A percentile compares a stretch with the other conserved stretches of the same genome.
Evolutionary conservation across 2,113 vertebrate species (phyloP).

Genomic region (Hoplias malabaricus): DNA sequence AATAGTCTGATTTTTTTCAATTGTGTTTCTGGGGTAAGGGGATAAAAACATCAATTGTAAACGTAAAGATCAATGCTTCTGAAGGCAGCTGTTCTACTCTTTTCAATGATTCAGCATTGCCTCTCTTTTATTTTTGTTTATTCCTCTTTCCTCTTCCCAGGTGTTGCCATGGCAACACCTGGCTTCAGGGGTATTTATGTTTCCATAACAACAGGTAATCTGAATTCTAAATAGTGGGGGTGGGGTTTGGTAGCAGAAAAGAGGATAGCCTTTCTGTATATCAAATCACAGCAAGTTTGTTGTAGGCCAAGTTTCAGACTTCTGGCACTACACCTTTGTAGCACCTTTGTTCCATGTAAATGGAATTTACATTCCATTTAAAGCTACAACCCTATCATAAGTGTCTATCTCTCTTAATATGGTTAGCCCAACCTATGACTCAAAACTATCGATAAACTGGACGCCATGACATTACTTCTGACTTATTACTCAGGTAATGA

Average conservation of each 20-base stretch:
- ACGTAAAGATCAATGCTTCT: neutral
- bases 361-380: no score
- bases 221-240: slow-evolving; percentile 65
- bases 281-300: slow-evolving; percentile 28
- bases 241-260: slow-evolving; percentile 49
- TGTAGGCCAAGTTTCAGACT: neutral
- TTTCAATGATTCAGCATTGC: slow-evolving; percentile 70
- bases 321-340: neutral
- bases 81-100: slow-evolving; percentile 8
- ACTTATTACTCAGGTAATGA: neutral
- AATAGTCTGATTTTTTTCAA: no score
- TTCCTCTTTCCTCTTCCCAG: slow-evolving; percentile 46
- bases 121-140: slow-evolving; percentile 52
- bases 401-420: no score
- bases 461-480: no score
- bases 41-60: no score
- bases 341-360: no score
- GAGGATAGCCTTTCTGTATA: slow-evolving; percentile 52
- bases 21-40: no score
- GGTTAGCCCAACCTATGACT: no score
- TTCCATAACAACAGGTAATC: slow-evolving; percentile 71
- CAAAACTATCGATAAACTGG: no score
- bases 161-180: slow-evolving; percentile 74
- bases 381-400: no score
- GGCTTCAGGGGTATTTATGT: slow-evolving; percentile 75